Evolutionary conservation across 92 coral and sea anemone species (phyloP), one percentile per base, ranked within the genome.

Genomic region (Ricordea florida): DNA sequence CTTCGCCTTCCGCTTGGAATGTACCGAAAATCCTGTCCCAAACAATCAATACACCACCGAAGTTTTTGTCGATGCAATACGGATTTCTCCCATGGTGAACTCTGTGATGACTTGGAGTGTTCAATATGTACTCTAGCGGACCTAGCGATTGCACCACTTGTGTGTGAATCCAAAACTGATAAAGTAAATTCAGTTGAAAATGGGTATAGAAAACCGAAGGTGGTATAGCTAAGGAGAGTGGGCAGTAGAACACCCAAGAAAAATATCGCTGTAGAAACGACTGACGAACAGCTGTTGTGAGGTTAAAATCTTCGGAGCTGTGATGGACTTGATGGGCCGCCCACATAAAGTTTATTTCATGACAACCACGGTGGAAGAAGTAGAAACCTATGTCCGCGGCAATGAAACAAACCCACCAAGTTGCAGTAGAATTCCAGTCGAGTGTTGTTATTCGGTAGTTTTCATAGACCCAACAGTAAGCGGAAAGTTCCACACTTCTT

Each of bases 1-100:
- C 65, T 6, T 49, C 57, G 62, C 48, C 47, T 20, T 76, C 83
- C 35, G 40, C 74, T 23, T 29, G 72, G 42, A 76, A 64, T 6
- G 83, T 76, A 76, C 83, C 83, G 46, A 76, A 76, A n/a, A 76
- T 63, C 17, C 75, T 68, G 69, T 77, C 83, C 83, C 83, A 77
- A 37, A 77, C 42, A 36, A 77, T 77, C 18, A 77, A 32, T 17
- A 77, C 51, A 63, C 83, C 83, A 9, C 83, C 83, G 28, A 49
- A 76, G 69, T 76, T 76, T 76, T 51, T 76, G 23, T 76, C 83
- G 34, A 76, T 53, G 29, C 83, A 76, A 29, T 64, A 76, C 13
- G 75, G 75, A 51, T 76, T 76, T 43, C 83, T 63, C 22, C 83
- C 83, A 17, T 77, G 83, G 36, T 77, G 83, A 18, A 77, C 83